Conservation (phyloP, 2,797 vertebrate genomes). For the Hoplostethus mediterraneus region DNA sequence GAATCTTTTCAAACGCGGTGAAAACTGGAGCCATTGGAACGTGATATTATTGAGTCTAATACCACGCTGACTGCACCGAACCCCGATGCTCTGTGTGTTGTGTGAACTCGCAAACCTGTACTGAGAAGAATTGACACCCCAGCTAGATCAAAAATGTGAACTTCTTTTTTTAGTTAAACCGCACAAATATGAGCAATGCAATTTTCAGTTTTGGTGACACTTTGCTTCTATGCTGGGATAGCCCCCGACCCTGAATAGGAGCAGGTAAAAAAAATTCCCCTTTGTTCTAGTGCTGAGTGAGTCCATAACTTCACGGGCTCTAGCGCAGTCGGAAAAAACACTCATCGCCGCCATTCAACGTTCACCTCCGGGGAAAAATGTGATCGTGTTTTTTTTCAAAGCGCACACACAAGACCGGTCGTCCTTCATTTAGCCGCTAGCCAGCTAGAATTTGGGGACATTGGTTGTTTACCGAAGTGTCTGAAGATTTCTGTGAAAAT, state of each 20-base stretch:
- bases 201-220: no score
- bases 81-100: neutral
- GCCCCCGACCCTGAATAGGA: no score
- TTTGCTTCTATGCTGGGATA: no score
- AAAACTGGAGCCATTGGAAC: neutral
- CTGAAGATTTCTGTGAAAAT: constrained; percentile 6
- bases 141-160: no score
- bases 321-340: neutral
- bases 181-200: no score
- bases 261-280: no score
- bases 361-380: neutral
- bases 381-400: neutral
- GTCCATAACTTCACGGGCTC: neutral
- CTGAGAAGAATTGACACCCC: no score
- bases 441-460: neutral
- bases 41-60: neutral
- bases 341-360: neutral
- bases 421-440: neutral
- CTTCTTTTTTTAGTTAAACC: no score
- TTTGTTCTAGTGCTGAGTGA: neutral
- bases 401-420: neutral
- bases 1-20: neutral
- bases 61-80: neutral
- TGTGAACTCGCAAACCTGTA: no score
- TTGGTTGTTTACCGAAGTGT: neutral